Evolutionary conservation across 2,888 invertebrate genomes (phyloP), one percentile per base, ranked within the genome.

Genomic region (Rhogogaster chlorosoma): DNA sequence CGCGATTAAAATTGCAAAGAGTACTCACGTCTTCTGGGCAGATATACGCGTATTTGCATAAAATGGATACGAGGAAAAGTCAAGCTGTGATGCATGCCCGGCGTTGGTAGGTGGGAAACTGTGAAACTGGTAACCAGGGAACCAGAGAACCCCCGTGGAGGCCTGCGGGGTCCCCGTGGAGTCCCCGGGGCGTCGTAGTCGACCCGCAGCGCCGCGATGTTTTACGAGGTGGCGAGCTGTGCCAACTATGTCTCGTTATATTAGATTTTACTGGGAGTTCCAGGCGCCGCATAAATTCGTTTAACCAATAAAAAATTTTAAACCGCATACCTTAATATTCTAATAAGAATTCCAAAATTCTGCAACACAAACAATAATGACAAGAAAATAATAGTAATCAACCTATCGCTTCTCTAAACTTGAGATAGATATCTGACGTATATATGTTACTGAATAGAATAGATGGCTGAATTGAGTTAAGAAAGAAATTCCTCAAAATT

Each of bases 161-260:
- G 53, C 29, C 49, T 77, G 38, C 73, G 26, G 73, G 73, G 73
- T 73, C 86, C 86, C 86, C 86, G 85, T 88, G 86, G 87, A 87
- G 87, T 91, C 89, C 90, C 91, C 84, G 86, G 89, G 89, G 90
- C 88, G 90, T 91, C 89, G 90, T 89, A 87, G 83, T 78, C 85
- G 82, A 70, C 80, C 22, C 86, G 87, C 86, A 87, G 86, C 85
- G 87, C 84, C 88, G 84, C 88, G 89, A 90, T 92, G 90, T 92
- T 92, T 92, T 92, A 92, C 90, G 92, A 92, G 91, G 91, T 91
- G 92, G 91, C 90, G 89, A 91, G 87, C 90, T 88, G 89, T 92
- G 92, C 92, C 92, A 92, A 92, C 92, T 91, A 91, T 91, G 91
- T 90, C 91, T 91, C 92, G 92, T 92, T 92, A 91, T 91, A 92